phyloP scores from a whole-genome alignment of 30 jellyfish, hydroid and myxozoan genomes.

The Aurelia coerulea region DNA sequence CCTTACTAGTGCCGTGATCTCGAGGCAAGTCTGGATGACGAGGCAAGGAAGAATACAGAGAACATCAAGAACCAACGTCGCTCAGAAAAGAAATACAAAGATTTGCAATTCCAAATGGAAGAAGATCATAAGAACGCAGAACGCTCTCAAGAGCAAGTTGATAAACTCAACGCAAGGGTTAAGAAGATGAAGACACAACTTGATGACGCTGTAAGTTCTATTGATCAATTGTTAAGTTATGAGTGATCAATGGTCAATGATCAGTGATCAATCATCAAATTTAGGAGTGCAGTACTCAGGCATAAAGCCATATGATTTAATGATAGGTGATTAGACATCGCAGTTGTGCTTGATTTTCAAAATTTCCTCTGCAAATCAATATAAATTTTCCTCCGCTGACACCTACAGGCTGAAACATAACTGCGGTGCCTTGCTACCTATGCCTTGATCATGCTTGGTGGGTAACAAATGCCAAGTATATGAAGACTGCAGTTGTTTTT shows the following conservation, averaged over 20 bases:
- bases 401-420: too few species aligned
- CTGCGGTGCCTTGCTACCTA: too few species aligned
- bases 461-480: too few species aligned
- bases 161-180: slow-evolving; percentile 82
- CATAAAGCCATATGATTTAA: too few species aligned
- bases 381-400: too few species aligned
- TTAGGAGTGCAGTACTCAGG: too few species aligned
- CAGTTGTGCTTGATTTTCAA: too few species aligned
- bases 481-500: too few species aligned
- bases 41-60: slow-evolving; percentile 86
- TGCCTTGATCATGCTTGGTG: too few species aligned
- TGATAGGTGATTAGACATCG: too few species aligned
- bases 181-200: slow-evolving; percentile 87
- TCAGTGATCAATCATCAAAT: background rate
- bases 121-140: slow-evolving; percentile 95
- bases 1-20: slow-evolving; percentile 77
- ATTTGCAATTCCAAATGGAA: slow-evolving; percentile 91
- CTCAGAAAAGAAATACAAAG: slow-evolving; percentile 91
- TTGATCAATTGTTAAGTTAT: background rate
- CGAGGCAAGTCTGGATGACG: slow-evolving; percentile 94
- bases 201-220: slow-evolving; percentile 89
- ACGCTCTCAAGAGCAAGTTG: slow-evolving; percentile 95
- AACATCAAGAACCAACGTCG: slow-evolving; percentile 83
- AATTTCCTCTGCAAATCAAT: too few species aligned
- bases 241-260: too few species aligned